phyloP scores from a whole-genome alignment of 2,797 vertebrate species.

The Sciaenops ocellatus region DNA sequence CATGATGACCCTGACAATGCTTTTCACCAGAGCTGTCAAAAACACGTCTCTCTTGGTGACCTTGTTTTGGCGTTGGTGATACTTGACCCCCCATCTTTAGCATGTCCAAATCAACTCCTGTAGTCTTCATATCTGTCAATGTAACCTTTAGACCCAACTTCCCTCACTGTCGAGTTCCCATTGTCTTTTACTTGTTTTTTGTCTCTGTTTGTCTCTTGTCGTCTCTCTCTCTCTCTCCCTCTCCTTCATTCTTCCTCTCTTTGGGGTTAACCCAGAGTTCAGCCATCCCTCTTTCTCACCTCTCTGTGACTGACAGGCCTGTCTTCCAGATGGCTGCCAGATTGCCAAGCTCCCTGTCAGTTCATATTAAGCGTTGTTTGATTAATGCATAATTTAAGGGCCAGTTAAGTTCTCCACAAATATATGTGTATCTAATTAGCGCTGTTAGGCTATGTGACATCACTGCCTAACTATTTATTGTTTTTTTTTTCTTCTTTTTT shows the following conservation, averaged over 20 bases:
- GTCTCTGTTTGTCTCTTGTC: constrained; percentile 23
- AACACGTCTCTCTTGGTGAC: constrained; percentile 41
- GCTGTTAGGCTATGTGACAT: constrained; percentile 65
- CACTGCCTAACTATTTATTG: constrained; percentile 62
- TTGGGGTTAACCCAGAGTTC: constrained; percentile 67
- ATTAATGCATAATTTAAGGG: constrained; percentile 81
- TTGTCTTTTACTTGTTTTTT: constrained; percentile 37
- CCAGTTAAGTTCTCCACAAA: constrained; percentile 73
- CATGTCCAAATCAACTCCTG: constrained; percentile 54
- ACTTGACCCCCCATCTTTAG: constrained; percentile 55
- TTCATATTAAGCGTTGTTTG: constrained; percentile 78
- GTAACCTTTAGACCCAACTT: constrained; percentile 52
- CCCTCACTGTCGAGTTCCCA: constrained; percentile 44
- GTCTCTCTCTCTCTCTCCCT: constrained; percentile 13
- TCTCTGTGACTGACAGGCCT: constrained; percentile 78
- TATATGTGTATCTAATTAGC: constrained; percentile 77
- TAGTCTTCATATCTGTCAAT: constrained; percentile 45
- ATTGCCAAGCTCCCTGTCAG: constrained; percentile 79
- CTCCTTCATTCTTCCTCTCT: constrained; percentile 10
- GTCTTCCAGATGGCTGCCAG: constrained; percentile 83
- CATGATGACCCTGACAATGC: constrained; percentile 53
- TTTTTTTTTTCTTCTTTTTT: constrained; percentile 22
- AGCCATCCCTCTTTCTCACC: constrained; percentile 74
- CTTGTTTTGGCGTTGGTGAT: constrained; percentile 50
- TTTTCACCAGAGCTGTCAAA: constrained; percentile 65